Percentiles rank a stretch among this genome's conserved stretches.
These are phyloP conservation scores for Zaprionus davidi DNA, from an alignment of 1,140 invertebrate species.

Conservation along the genomic window DNA sequence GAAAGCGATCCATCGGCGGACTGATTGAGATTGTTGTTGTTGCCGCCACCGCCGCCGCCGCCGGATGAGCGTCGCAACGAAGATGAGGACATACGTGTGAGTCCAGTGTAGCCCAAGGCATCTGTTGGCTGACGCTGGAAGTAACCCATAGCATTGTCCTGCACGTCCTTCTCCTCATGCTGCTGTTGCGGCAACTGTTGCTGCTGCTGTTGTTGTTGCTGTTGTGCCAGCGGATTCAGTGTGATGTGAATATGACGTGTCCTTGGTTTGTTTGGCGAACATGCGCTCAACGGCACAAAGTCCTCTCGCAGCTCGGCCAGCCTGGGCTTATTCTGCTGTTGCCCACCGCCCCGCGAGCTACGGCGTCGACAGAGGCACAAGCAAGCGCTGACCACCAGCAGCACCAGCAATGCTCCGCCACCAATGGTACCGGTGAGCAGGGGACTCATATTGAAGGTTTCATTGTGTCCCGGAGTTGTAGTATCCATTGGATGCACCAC, in stretches of 20 bases:
- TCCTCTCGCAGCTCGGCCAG: slow-evolving; percentile 64
- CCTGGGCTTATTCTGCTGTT: slow-evolving; percentile 79
- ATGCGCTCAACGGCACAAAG: slow-evolving; percentile 79
- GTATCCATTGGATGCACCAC: slow-evolving; percentile 40
- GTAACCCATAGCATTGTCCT: slow-evolving; percentile 57
- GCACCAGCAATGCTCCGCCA: slow-evolving; percentile 63
- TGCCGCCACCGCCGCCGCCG: slow-evolving; percentile 40
- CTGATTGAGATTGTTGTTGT: slow-evolving; percentile 74
- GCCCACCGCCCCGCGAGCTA: slow-evolving; percentile 65
- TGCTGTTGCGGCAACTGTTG: slow-evolving; percentile 50
- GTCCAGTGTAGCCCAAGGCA: slow-evolving; percentile 44
- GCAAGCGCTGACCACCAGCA: slow-evolving; percentile 72
- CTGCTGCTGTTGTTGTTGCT: slow-evolving; percentile 38
- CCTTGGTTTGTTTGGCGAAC: slow-evolving; percentile 58
- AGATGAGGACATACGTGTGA: slow-evolving; percentile 54
- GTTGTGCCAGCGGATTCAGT: slow-evolving; percentile 87
- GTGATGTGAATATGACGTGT: slow-evolving; percentile 88
- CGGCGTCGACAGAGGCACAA: slow-evolving; percentile 80
- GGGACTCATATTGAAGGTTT: slow-evolving; percentile 66
- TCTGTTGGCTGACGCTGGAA: slow-evolving; percentile 57
- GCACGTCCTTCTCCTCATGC: slow-evolving; percentile 57
- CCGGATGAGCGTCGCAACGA: slow-evolving; percentile 66
- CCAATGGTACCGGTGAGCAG: slow-evolving; percentile 63
- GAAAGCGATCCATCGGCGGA: slow-evolving; percentile 65
- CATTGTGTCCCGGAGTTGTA: slow-evolving; percentile 67